Base-by-base conservation (phyloP, 2,888 invertebrate genomes). In the Fragum whitleyi region DNA sequence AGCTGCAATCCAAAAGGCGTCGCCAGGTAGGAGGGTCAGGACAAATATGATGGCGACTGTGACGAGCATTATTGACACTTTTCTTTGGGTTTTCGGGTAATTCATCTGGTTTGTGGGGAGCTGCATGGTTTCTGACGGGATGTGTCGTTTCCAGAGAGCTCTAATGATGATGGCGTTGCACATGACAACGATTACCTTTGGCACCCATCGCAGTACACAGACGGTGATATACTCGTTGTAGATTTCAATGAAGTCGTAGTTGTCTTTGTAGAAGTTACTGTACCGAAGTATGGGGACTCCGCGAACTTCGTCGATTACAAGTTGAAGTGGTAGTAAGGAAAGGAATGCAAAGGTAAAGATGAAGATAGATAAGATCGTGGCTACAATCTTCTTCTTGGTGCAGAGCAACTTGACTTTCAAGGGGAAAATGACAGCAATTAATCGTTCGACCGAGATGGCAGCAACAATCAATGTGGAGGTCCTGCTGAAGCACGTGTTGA, bases 391-490 rank as follows among this genome's bases (percentile, higher is more conserved):
- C 16, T 2, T 29, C 23, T 57, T 76, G 0, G 84, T 79, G 1
- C 32, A 28, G 23, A 73, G 61, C 6, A 53, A 11, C 57, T 74
- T 78, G 21, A 74, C 76, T 53, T 81, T 84, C 29, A 84, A 26
- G 0, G 84, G 84, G 42, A 78, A 79, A 6, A 70, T n/a, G 19
- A 84, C 81, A n/a, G 84, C 84, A 14, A 79, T 65, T 0, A 84
- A 42, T n/a, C 84, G 72, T 28, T 84, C 79, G 0, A 76, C 47
- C 0, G 79, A 81, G 16, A 84, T 81, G 1, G 78, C 57, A 7
- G 81, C 79, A 16, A 75, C 74, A 0, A 81, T 68, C 39, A 62
- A 61, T 2, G 81, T 74, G 3, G 81, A 71, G 2, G 77, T 36
- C 9, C 32, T 3, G 32, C 32, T 36, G 32, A 36, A 36, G 32